phyloP scores from a whole-genome alignment of 2,113 vertebrate species.

The Chloropsis hardwickii region DNA sequence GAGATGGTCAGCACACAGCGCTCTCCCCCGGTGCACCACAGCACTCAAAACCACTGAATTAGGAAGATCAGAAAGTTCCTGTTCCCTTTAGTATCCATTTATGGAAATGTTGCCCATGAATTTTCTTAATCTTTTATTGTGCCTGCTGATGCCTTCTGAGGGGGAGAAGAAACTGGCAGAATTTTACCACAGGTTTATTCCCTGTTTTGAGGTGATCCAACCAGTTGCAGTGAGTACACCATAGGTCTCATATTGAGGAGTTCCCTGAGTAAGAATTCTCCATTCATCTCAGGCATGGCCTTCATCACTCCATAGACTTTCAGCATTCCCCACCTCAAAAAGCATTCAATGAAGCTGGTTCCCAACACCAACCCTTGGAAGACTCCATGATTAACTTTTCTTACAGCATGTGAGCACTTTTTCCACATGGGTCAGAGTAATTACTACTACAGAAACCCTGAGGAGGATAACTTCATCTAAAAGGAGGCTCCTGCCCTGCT shows the following conservation, averaged over 20 bases:
- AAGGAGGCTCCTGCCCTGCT: not conserved
- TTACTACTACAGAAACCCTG: not conserved
- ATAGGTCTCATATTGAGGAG: not conserved
- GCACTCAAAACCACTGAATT: not conserved
- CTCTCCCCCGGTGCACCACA: not conserved
- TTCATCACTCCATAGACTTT: not conserved
- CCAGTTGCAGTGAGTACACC: not conserved
- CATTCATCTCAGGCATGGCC: not conserved
- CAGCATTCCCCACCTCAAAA: not conserved
- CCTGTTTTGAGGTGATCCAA: not conserved
- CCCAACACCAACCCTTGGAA: not conserved
- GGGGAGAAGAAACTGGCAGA: not conserved
- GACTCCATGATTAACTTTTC: not conserved
- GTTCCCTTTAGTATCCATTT: not conserved
- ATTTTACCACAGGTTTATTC: not conserved
- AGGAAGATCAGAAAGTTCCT: not conserved
- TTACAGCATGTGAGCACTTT: not conserved
- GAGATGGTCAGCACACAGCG: not conserved
- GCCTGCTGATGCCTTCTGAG: not conserved
- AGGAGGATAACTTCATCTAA: not conserved
- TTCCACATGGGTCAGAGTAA: not conserved
- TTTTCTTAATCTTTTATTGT: not conserved
- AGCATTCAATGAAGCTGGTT: not conserved
- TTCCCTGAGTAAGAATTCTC: not conserved
- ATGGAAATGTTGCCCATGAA: not conserved